Evolutionary conservation across 2,888 invertebrate species (phyloP), one percentile per base, ranked within the genome.

Genomic region (Cecidostiba fungosa): DNA sequence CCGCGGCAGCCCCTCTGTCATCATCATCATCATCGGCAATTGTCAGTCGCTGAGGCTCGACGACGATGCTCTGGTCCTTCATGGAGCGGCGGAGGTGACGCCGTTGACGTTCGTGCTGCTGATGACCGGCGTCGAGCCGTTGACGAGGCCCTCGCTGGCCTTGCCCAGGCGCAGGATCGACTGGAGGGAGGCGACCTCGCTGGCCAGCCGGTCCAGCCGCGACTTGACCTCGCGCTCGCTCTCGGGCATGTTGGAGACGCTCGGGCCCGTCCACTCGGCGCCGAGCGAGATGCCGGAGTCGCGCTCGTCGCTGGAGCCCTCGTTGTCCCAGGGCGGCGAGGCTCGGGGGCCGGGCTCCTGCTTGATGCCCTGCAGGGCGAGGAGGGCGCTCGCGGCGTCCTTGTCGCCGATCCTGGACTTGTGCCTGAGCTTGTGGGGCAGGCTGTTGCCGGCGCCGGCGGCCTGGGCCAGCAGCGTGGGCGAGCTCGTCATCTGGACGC

Each of bases 381-480:
- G 95, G 84, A 97, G 95, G 19, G 97, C 97, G 86, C 95, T 95
- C 85, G 97, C 97, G 14, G 97, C 97, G 92, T 98, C 98, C 92
- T 97, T 97, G 92, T 98, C 98, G 14, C 97, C 97, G 87, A 98
- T 95, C 92, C 98, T 97, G 59, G 97, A 97, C 94, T 98, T 98
- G 95, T 98, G 98, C 92, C 98, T 96, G 88, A 98, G 95, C 93
- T 98, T 98, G 90, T 98, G 95, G 3, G 98, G 98, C 92, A 98
- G 94, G 90, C 97, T 96, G 92, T 97, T 97, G 94, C 97, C 96
- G 54, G 95, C 94, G 29, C 82, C 76, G 32, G 29, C 79, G 29
- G 79, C 82, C 70, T 72, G 69, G 6, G 47, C 26, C 14, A 83
- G 54, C 16, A 86, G 77, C 32, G 85, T 79, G 4, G 85, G 83